Evolutionary conservation across 2,113 vertebrate species (phyloP).

Genomic region (Excalfactoria chinensis): DNA sequence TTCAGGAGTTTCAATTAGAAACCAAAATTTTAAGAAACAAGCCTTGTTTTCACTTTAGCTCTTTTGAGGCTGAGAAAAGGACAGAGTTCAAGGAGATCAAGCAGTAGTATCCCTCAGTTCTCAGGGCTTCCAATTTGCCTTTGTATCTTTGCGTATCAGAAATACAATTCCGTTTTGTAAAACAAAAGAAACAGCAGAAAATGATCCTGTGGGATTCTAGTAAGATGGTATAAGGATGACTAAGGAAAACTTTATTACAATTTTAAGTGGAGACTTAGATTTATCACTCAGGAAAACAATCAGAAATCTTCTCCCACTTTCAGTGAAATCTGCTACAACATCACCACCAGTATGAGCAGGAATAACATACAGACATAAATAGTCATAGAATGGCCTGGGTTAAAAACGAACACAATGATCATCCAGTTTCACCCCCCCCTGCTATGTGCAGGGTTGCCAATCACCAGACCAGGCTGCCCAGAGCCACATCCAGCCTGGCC

Average conservation of each 20-base stretch:
- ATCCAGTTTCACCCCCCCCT: too few species aligned
- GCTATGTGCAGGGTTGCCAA: too few species aligned
- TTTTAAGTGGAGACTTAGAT: neutral
- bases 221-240: neutral
- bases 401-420: too few species aligned
- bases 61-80: neutral
- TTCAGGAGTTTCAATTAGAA: neutral
- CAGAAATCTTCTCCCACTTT: neutral
- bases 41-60: neutral
- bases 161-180: neutral
- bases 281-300: neutral
- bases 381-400: too few species aligned
- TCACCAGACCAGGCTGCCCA: too few species aligned
- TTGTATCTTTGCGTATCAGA: neutral
- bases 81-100: neutral
- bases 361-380: accelerated
- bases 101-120: neutral
- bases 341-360: neutral
- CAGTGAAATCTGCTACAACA: neutral
- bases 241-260: neutral
- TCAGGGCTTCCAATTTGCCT: neutral
- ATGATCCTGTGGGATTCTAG: neutral
- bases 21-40: neutral
- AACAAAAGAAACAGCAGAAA: neutral
- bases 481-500: too few species aligned